phyloP scores from a whole-genome alignment of 2,888 invertebrate genomes.

The Meteorus colon region DNA sequence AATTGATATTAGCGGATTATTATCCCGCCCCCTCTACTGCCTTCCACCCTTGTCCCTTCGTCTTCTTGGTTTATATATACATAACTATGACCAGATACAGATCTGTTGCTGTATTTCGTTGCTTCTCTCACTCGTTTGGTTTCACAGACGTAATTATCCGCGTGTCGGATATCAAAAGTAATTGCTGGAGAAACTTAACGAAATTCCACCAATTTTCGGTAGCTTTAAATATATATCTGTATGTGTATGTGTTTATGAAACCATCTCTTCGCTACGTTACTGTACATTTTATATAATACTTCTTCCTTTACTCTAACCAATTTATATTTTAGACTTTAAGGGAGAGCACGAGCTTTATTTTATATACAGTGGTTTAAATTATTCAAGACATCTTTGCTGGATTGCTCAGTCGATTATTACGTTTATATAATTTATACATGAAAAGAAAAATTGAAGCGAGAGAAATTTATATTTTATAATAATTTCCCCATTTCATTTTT shows the following conservation, averaged over 20 bases:
- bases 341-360: not conserved
- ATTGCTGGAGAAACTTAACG: constrained; percentile 71
- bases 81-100: constrained; percentile 25
- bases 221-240: not conserved
- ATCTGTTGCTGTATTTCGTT: constrained; percentile 30
- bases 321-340: constrained; percentile 8
- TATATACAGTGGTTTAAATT: constrained; percentile 28
- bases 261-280: not conserved
- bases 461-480: not conserved
- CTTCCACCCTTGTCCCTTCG: constrained; percentile 33
- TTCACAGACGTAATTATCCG: constrained; percentile 67
- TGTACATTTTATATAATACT: not conserved
- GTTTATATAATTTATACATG: not conserved
- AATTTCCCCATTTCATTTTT: not conserved
- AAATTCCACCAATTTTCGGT: constrained; percentile 62
- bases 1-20: constrained; percentile 74
- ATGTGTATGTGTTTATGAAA: not conserved
- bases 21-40: constrained; percentile 58
- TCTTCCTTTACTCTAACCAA: not conserved
- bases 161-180: constrained; percentile 73
- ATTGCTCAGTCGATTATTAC: not conserved
- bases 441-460: not conserved
- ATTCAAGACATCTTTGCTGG: constrained; percentile 21
- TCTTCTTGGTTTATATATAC: constrained; percentile 17
- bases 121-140: constrained; percentile 41